Conservation (phyloP, 1,140 invertebrate genomes). For the Drosophila nasuta region DNA sequence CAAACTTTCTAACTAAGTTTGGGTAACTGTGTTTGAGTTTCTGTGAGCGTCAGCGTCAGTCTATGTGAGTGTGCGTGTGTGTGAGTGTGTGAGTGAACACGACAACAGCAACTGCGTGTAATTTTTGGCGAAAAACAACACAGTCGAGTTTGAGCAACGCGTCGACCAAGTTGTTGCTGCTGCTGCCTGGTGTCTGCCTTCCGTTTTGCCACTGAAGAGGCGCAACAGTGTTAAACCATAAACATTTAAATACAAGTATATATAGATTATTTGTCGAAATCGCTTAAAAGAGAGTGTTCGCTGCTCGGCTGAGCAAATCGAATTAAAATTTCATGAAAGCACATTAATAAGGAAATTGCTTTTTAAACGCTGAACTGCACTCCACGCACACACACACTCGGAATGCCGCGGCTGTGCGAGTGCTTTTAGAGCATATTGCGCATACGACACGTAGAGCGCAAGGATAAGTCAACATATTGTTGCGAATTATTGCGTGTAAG, state of each 20-base stretch:
- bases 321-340: constrained; percentile 64
- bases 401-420: constrained; percentile 40
- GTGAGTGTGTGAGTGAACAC: constrained; percentile 23
- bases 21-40: not conserved
- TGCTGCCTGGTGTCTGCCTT: constrained; percentile 6
- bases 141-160: constrained; percentile 80
- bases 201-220: not conserved
- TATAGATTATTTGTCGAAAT: constrained; percentile 13
- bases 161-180: constrained; percentile 62
- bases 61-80: constrained; percentile 19
- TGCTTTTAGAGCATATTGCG: constrained; percentile 66
- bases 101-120: constrained; percentile 64
- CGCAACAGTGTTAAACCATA: constrained; percentile 29
- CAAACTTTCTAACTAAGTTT: constrained; percentile 34
- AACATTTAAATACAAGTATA: not conserved
- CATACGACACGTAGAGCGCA: constrained; percentile 72
- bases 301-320: constrained; percentile 35
- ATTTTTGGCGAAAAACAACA: constrained; percentile 71
- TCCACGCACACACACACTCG: not conserved
- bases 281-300: constrained; percentile 20
- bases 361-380: constrained; percentile 38
- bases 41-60: not conserved
- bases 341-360: constrained; percentile 65
- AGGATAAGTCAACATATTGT: constrained; percentile 75
- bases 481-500: constrained; percentile 59